Evolutionary conservation across 30 jellyfish, hydroid and myxozoan species (phyloP).

Genomic region (Phacellophora camtschatica): DNA sequence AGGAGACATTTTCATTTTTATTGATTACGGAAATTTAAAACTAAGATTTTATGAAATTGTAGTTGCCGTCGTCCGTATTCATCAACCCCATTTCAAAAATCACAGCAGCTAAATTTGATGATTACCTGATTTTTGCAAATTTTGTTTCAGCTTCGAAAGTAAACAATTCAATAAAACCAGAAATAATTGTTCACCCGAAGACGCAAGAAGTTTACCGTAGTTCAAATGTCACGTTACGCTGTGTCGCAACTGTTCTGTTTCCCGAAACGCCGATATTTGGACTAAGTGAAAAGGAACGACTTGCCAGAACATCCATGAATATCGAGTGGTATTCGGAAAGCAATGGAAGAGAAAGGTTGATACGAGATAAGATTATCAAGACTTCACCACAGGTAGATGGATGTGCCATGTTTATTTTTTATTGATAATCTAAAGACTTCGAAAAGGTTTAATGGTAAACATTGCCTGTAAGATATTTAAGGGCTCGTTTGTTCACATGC

Average conservation of each 20-base stretch:
- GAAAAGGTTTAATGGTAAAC: no score
- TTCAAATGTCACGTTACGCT: constrained; percentile 82
- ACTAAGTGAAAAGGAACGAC: constrained; percentile 44
- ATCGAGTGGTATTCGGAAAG: constrained; percentile 78
- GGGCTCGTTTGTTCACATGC: no score
- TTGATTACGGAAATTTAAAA: no score
- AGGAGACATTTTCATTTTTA: no score
- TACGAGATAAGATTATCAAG: constrained; percentile 51
- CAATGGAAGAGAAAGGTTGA: constrained; percentile 9
- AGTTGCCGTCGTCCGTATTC: no score
- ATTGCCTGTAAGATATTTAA: no score
- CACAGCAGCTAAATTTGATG: no score
- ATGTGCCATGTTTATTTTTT: background rate
- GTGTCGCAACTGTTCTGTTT: constrained; percentile 83
- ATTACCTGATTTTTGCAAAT: no score
- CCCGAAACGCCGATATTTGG: constrained; percentile 53
- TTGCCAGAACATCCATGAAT: constrained; percentile 50
- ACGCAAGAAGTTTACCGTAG: constrained; percentile 57
- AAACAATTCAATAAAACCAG: constrained; percentile 78
- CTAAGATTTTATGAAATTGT: no score
- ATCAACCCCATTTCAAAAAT: no score
- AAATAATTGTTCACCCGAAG: constrained; percentile 80
- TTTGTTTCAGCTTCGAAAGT: constrained; percentile 54
- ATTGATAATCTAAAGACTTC: no score
- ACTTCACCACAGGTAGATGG: constrained; percentile 75